These are phyloP conservation scores for Thrips palmi DNA, from an alignment of 1,140 invertebrate species.

Conservation along the genomic window DNA sequence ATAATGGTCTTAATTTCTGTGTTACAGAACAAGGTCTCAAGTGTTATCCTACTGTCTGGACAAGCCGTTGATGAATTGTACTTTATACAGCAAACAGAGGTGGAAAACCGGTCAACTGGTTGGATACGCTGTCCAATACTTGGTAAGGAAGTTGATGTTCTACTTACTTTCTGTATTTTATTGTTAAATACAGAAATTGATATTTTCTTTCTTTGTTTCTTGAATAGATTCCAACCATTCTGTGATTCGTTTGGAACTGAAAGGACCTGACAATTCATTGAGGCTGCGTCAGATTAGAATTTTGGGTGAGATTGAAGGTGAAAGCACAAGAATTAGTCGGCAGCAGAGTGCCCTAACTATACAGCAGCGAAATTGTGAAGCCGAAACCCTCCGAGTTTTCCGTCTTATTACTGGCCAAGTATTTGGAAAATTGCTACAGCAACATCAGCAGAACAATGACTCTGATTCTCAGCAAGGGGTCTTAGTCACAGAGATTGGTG, in stretches of 20 bases:
- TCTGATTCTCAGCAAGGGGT: conserved; percentile 19
- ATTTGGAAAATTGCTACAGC: conserved; percentile 73
- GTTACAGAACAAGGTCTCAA: conserved; percentile 77
- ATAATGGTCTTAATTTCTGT: conserved; percentile 12
- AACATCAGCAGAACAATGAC: conserved; percentile 24
- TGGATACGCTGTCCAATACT: conserved; percentile 73
- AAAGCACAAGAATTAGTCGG: conserved; percentile 26
- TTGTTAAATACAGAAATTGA: background rate
- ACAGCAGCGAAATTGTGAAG: conserved; percentile 72
- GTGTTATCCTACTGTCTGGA: conserved; percentile 63
- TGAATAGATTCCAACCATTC: conserved; percentile 28
- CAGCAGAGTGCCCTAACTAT: conserved; percentile 37
- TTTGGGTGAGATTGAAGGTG: conserved; percentile 34
- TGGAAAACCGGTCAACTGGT: conserved; percentile 59
- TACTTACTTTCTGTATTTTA: background rate
- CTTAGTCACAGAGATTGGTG: conserved; percentile 22
- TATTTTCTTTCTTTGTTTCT: conserved; percentile 1
- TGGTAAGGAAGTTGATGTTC: conserved; percentile 26
- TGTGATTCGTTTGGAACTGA: conserved; percentile 61
- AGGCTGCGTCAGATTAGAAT: conserved; percentile 66
- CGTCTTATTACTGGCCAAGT: conserved; percentile 83
- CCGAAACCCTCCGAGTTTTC: conserved; percentile 84
- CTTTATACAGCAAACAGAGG: conserved; percentile 60
- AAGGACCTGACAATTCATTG: conserved; percentile 78
- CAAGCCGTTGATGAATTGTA: conserved; percentile 58